phyloP scores from a whole-genome alignment of 2,113 vertebrate genomes.

The Psittacula cyanocephala region DNA sequence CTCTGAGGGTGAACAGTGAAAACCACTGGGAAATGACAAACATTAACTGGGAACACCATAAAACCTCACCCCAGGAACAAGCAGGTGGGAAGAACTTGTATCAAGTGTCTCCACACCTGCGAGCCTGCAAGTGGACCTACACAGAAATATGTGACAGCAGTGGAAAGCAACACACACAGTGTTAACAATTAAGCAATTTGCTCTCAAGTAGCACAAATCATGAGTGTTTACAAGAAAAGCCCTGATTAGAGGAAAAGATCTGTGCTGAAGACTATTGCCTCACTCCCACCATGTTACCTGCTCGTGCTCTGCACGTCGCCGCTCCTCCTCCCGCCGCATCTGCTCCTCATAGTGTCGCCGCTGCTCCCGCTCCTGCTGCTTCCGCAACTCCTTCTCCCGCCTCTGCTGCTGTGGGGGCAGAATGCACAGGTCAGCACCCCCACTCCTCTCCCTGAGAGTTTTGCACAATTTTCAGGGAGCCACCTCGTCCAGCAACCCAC shows the following conservation, averaged over 20 bases:
- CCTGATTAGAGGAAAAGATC: neutral
- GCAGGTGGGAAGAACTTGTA: neutral
- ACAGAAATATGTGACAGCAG: neutral
- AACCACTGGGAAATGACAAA: neutral
- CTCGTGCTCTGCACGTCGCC: constrained; percentile 91
- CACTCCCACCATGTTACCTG: constrained; percentile 74
- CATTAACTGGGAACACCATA: neutral
- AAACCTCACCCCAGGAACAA: neutral
- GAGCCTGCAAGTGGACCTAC: constrained; percentile 5
- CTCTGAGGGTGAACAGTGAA: neutral
- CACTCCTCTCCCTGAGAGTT: accelerated
- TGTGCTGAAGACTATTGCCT: neutral
- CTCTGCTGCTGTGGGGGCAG: constrained; percentile 86
- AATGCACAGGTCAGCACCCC: neutral
- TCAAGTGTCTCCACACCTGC: neutral
- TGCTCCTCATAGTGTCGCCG: constrained; percentile 93
- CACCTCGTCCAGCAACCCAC: accelerated
- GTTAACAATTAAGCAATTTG: constrained; percentile 23
- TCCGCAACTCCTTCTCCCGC: constrained; percentile 92
- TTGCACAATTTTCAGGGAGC: neutral
- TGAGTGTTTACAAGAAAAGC: neutral
- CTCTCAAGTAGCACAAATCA: neutral
- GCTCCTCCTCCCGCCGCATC: constrained; percentile 92
- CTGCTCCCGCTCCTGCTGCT: constrained; percentile 98
- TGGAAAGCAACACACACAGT: neutral